Base-by-base conservation (phyloP, 2,888 invertebrate genomes). In the Meghimatium bilineatum region DNA sequence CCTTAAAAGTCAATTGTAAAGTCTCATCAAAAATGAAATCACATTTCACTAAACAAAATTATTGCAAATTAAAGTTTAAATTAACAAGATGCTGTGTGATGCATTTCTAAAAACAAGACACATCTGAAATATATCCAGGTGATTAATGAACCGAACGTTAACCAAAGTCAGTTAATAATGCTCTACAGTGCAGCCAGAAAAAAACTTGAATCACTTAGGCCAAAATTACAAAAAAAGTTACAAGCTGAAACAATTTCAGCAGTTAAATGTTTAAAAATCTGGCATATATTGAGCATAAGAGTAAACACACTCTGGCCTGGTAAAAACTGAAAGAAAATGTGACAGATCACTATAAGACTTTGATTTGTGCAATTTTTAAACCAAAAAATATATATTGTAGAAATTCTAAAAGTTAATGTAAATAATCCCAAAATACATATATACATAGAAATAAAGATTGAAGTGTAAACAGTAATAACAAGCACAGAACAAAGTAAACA, bases 351-450 rank as follows among this genome's bases (percentile, higher is more conserved):
- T 49, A n/a, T 29, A 72, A 52, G 52, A 52, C 52, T 74, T 74
- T 74, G 74, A 74, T 52, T 72, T 72, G 72, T 74, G 74, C 74
- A 49, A 52, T 29, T 36, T 23, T 44, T 5, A 44, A 5, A 44
- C 44, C 44, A 44, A 44, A 36, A 44, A 72, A 74, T n/a, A n/a
- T n/a, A n/a, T n/a, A 52, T n/a, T 52, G 32, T 74, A 74, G 20
- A 74, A 32, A 29, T 74, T 74, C 49, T 74, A 74, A 74, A 74
- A 69, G 12, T 72, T 44, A 1, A 10, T 72, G 72, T 72, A 72
- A 72, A 72, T 44, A 63, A 63, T 63, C 26, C 23, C 32, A 66
- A 66, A 66, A 66, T 23, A 66, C 17, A 66, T 23, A 63, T 63
- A 63, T 17, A 63, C 14, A 63, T 23, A 2, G 56, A 17, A 63